Base-by-base conservation (phyloP, 2,888 invertebrate genomes). In the Margaritifera margaritifera region DNA sequence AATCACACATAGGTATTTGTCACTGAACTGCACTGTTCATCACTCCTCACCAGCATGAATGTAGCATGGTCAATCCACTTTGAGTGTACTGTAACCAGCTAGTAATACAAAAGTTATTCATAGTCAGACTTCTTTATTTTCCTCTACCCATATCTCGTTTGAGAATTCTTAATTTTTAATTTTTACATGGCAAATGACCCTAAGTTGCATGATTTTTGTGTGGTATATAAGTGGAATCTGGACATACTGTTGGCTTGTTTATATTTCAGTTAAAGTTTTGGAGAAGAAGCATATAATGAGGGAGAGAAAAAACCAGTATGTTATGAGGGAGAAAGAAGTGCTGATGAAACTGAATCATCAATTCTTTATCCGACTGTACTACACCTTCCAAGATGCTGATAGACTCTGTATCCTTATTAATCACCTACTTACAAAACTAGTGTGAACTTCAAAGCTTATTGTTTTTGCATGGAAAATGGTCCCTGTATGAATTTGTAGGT, bases 301-400 rank as follows among this genome's bases (percentile, higher is more conserved):
- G 79, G 97, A 99, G 91, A 95, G 95, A 90, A 99, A 99, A 91
- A 94, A 94, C 84, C 95, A 96, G 87, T 96, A 97, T 90, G 95
- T 99, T 71, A 94, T 94, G 89, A 92, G 98, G 59, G 99, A 99
- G 91, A 97, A 97, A 89, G 96, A 98, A 88, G 96, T 97, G 42
- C 92, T 99, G 89, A 95, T 96, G 89, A 95, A 94, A 81, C 92
- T 93, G 75, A 88, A 89, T 65, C 93, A 94, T 82, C 95, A 96
- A 74, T 98, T 96, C 90, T 96, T 99, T 90, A 96, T 98, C 66
- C 94, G 95, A 88, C 92, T 99, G 71, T 96, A 94, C 90, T 97
- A 96, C 91, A 97, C 99, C 70, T 99, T 99, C 91, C 99, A 99
- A 92, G 98, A 99, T 89, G 89, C 93, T 51, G 94, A 95, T 84